Evolutionary conservation across 2,888 invertebrate species (phyloP).

Genomic region (Sturmia bella): DNA sequence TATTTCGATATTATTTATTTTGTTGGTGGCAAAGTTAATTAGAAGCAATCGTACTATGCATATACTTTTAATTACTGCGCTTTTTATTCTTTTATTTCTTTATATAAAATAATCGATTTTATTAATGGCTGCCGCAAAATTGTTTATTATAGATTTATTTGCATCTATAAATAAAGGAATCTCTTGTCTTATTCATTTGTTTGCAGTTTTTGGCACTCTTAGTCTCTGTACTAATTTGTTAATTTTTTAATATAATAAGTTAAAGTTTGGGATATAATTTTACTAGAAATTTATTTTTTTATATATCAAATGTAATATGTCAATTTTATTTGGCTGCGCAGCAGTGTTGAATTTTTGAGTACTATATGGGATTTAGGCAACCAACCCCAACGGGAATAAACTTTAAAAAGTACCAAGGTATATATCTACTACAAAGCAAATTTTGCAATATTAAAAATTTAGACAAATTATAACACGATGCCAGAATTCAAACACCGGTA

Average conservation of each 20-base stretch:
- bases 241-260: conserved; percentile 15
- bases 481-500: too few relatives aligned
- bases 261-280: conserved; percentile 49
- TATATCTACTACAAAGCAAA: too few relatives aligned
- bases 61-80: neutral
- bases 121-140: conserved; percentile 28
- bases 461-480: too few relatives aligned
- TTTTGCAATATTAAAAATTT: too few relatives aligned
- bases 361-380: neutral
- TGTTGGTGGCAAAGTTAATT: neutral
- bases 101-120: conserved; percentile 61
- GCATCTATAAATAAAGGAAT: neutral
- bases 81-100: conserved; percentile 28
- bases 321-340: conserved; percentile 48
- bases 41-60: neutral
- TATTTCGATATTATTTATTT: conserved; percentile 11
- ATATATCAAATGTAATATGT: conserved; percentile 42
- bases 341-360: conserved; percentile 32
- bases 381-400: neutral
- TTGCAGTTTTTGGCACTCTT: conserved; percentile 1
- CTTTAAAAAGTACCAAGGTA: neutral
- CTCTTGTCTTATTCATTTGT: neutral
- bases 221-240: neutral
- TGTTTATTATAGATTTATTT: conserved; percentile 44
- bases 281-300: conserved; percentile 37